A percentile compares a stretch with the other conserved stretches of the same genome.
These are phyloP conservation scores for Trachymyrmex cornetzi DNA, from an alignment of 1,140 invertebrate species.

Conservation along the genomic window DNA sequence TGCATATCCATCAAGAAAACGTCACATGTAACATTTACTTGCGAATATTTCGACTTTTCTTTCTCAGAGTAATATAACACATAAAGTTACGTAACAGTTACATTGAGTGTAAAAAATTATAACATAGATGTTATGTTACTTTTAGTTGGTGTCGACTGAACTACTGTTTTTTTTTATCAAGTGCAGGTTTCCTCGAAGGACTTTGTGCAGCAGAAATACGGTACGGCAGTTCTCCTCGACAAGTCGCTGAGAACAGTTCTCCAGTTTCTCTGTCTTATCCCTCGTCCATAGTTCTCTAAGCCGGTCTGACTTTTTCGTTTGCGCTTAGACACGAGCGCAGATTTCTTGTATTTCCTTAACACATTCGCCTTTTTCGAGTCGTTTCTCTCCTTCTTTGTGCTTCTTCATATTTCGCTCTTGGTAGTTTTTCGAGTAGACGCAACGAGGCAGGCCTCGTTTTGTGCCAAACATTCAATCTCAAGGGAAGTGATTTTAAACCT, in stretches of 20 bases:
- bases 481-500: conserved; percentile 11
- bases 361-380: background rate
- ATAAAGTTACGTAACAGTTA: too few relatives aligned
- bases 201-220: background rate
- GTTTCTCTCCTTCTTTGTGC: background rate
- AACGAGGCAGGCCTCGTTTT: background rate
- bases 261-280: conserved; percentile 11
- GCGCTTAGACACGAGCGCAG: background rate
- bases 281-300: conserved; percentile 8
- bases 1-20: too few relatives aligned
- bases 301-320: conserved; percentile 30
- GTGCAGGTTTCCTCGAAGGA: conserved; percentile 17
- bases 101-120: too few relatives aligned
- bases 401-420: background rate
- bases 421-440: background rate
- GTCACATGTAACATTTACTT: too few relatives aligned
- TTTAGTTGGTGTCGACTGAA: too few relatives aligned
- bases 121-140: too few relatives aligned
- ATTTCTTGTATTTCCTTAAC: conserved; percentile 12
- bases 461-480: background rate
- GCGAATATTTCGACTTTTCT: background rate
- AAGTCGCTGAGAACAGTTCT: conserved; percentile 15
- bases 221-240: conserved; percentile 20
- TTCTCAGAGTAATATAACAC: background rate
- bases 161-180: background rate